phyloP scores from a whole-genome alignment of 2,888 invertebrate species.

The Allygus modestus region DNA sequence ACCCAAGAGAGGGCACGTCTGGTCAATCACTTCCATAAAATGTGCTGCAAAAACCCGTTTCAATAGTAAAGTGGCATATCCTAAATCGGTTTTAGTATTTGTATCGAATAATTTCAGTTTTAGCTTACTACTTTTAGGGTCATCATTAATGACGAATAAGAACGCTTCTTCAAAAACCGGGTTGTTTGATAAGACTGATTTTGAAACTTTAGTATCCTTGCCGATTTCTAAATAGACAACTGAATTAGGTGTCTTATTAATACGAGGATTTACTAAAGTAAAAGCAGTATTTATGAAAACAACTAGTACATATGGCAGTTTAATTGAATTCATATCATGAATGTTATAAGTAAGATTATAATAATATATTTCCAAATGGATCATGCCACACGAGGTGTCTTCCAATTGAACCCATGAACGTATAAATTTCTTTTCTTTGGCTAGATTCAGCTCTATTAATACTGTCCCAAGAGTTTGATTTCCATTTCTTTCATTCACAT shows the following conservation, averaged over 20 bases:
- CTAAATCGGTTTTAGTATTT: not conserved
- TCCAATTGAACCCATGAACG: constrained; percentile 11
- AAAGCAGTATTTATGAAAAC: not conserved
- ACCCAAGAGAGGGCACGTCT: not conserved
- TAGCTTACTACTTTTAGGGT: not conserved
- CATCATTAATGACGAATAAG: not conserved
- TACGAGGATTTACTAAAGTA: not conserved
- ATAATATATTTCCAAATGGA: constrained; percentile 10
- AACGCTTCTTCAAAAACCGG: not conserved
- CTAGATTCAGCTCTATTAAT: not conserved
- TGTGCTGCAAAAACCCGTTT: not conserved
- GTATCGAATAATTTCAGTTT: not conserved
- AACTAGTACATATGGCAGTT: not conserved
- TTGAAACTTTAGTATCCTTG: not conserved
- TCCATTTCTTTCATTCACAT: not conserved
- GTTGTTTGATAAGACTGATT: not conserved
- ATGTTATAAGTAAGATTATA: not conserved
- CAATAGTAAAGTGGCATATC: not conserved
- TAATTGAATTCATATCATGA: not conserved
- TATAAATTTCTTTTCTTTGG: not conserved
- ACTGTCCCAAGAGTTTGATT: not conserved
- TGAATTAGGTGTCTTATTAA: not conserved
- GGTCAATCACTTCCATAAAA: not conserved
- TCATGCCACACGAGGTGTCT: not conserved
- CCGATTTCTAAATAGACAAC: not conserved